Evolutionary conservation across 1,140 invertebrate genomes (phyloP), one percentile per base, ranked within the genome.

Genomic region (Lordiphosa stackelbergi): DNA sequence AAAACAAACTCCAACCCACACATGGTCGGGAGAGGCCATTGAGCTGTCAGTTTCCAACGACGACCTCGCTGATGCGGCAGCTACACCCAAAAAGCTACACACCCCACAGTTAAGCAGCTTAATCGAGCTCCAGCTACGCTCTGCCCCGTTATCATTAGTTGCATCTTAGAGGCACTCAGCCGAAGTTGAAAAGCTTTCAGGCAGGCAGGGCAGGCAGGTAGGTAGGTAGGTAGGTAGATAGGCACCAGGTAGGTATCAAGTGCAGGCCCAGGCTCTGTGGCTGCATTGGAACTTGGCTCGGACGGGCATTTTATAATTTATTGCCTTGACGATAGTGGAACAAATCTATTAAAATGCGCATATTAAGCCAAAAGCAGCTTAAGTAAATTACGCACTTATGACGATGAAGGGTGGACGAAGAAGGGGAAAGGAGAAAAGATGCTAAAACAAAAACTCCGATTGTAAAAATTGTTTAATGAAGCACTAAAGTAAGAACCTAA

Each of bases 301-400:
- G 53, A 54, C 40, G 38, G 55, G 69, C 70, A 60, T 81, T 77
- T 84, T 81, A 81, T 83, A 84, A 84, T 84, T 84, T 84, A 84
- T 84, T 78, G 79, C 66, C 79, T 73, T 84, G 78, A 84, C 79
- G 78, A 84, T 84, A 84, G 78, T 84, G 78, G 78, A 84, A 84
- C 78, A 85, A 84, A 84, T 84, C 78, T 84, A 84, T 84, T 84
- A 84, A 84, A 84, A 84, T 78, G 77, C 77, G 77, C 77, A 83
- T 83, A 83, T 83, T 83, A 83, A 83, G 61, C 78, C 77, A 65
- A 83, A 77, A 83, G 78, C 77, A 69, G 77, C 77, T 83, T 83
- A 83, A 83, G 77, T 83, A 83, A 83, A 83, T 79, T 79, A 79
- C 75, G 75, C 75, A 81, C 75, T 79, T 83, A 78, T 83, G 28